Evolutionary conservation across 2,797 vertebrate species (phyloP).

Genomic region (Acanthurus lineatus): DNA sequence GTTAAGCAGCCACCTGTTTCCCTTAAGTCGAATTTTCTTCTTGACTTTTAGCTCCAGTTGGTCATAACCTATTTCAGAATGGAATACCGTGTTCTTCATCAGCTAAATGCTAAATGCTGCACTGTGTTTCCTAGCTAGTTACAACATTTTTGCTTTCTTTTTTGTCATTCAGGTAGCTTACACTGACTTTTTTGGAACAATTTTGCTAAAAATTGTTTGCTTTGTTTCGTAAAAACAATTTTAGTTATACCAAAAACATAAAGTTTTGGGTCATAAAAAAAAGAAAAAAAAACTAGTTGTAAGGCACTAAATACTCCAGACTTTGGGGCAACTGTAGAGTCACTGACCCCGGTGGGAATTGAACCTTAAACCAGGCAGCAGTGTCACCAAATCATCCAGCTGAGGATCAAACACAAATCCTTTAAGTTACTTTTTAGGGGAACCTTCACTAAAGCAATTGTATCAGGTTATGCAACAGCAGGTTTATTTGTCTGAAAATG

Average conservation of each 20-base stretch:
- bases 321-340: background rate
- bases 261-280: no score
- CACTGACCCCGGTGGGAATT: background rate
- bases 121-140: background rate
- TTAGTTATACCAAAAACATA: no score
- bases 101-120: background rate
- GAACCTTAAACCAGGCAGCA: background rate
- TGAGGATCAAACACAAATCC: background rate
- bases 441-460: background rate
- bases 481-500: constrained; percentile 8
- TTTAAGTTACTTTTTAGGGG: background rate
- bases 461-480: background rate
- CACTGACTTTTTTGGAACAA: background rate
- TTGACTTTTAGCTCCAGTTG: background rate
- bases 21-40: background rate
- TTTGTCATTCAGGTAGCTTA: background rate
- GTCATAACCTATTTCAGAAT: no score
- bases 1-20: no score
- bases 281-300: no score
- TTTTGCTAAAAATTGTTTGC: background rate
- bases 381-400: background rate
- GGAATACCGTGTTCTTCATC: no score
- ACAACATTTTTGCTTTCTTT: background rate
- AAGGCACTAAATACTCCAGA: no score
- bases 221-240: background rate